Conservation (phyloP, 2,113 vertebrate species). For the Sinocyclocheilus maitianheensis region DNA sequence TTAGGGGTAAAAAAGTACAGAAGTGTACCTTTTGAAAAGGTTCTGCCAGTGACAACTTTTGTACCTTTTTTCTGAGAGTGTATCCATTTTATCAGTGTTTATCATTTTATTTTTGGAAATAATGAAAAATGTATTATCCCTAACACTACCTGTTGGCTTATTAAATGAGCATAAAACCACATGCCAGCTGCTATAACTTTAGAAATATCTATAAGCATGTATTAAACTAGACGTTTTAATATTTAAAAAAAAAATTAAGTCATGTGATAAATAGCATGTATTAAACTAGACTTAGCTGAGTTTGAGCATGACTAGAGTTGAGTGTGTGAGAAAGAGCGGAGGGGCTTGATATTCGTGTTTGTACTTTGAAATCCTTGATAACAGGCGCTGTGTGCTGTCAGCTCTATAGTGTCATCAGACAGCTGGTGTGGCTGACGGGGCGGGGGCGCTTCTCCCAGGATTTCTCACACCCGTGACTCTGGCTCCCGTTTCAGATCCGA, state of each 20-base stretch:
- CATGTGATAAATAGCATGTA: background rate
- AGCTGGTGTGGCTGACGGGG: constrained; percentile 53
- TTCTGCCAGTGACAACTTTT: too few relatives aligned
- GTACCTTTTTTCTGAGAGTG: too few relatives aligned
- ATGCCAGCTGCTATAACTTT: background rate
- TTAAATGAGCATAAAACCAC: background rate
- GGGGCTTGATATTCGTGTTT: constrained; percentile 40
- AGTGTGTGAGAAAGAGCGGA: constrained; percentile 3
- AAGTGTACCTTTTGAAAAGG: too few relatives aligned
- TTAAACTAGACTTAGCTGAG: background rate
- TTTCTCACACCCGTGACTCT: constrained; percentile 78
- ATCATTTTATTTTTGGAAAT: too few relatives aligned
- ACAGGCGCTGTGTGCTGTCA: constrained; percentile 52
- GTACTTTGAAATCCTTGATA: constrained; percentile 45
- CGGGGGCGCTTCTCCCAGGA: constrained; percentile 53
- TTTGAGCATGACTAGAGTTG: constrained; percentile 25
- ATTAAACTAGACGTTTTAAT: too few relatives aligned
- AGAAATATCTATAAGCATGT: background rate
- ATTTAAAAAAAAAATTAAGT: background rate
- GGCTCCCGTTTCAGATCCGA: constrained; percentile 63
- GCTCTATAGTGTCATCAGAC: constrained; percentile 62
- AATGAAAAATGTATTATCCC: too few relatives aligned
- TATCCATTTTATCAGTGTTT: too few relatives aligned
- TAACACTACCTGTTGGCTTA: background rate
- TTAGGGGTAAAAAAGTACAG: too few relatives aligned